Base-by-base conservation (phyloP, 2,113 vertebrate species). In the Tetraodon nigroviridis region DNA sequence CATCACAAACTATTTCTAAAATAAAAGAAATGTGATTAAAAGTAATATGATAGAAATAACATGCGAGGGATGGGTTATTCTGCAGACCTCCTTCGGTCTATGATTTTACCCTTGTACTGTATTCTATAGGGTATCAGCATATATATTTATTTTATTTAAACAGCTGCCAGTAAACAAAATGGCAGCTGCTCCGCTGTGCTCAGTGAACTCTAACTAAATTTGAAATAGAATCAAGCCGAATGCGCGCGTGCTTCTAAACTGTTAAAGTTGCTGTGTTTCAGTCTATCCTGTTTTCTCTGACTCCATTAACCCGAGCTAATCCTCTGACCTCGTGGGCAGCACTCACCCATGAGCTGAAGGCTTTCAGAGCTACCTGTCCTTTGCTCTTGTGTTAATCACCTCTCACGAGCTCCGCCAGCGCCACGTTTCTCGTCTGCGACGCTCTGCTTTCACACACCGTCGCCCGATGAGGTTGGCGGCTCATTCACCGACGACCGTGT, bases 251-350 rank as follows among this genome's bases (percentile, higher is more conserved):
- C 51, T 27, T 56, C 7, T 60, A 44, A 73, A 64, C 64, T 68
- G 53, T 48, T 65, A 61, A 71, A 71, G 68, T 76, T 72, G 22
- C 41, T 1, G 12, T 16, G 60, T 55, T 55, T 55, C 27, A n/a
- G 69, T 62, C 46, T 54, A 64, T 66, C 75, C 73, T 60, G 74
- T 78, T 68, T 74, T 21, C 68, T 71, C 45, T 3, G 44, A 24
- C 79, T 80, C 79, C 84, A 79, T 88, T 88, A 84, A 84, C 78
- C 63, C 74, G 17, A 22, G 10, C 60, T 88, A 87, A 88, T 86
- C 84, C 83, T 75, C 55, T 78, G 83, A 86, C 78, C 86, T 75
- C 59, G 77, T 70, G 76, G 64, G 77, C 78, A 51, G 67, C 76
- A 65, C 79, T 82, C 73, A 61, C 56, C 54, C 51, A 17, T 6